These are phyloP conservation scores for Megaleporinus macrocephalus DNA, from an alignment of 2,113 vertebrate genomes.

Conservation along the genomic window DNA sequence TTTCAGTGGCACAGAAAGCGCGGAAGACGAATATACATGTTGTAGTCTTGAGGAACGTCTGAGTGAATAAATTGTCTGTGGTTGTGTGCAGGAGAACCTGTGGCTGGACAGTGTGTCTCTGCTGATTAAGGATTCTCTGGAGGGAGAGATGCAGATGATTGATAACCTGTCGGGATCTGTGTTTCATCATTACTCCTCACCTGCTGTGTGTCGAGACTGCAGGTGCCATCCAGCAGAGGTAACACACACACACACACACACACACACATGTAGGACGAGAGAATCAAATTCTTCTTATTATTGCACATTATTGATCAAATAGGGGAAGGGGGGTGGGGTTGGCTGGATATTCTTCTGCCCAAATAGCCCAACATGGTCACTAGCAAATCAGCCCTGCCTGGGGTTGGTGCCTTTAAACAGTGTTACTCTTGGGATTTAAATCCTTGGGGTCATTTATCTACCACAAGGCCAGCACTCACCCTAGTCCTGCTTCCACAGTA, in stretches of 20 bases:
- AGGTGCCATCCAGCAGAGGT: constrained; percentile 91
- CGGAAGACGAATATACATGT: not conserved
- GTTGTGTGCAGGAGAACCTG: constrained; percentile 86
- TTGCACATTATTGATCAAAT: too few relatives aligned
- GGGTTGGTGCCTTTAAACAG: too few relatives aligned
- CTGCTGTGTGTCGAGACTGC: constrained; percentile 86
- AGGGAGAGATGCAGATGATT: constrained; percentile 95
- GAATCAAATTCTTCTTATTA: too few relatives aligned
- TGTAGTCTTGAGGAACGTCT: not conserved
- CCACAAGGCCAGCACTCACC: too few relatives aligned
- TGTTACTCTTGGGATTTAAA: too few relatives aligned
- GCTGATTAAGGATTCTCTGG: constrained; percentile 97
- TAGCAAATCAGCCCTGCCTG: too few relatives aligned
- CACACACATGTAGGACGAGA: not conserved
- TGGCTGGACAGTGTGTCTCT: constrained; percentile 99
- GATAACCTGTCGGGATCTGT: constrained; percentile 98
- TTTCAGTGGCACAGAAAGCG: not conserved
- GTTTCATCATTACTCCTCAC: constrained; percentile 95
- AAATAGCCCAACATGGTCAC: too few relatives aligned
- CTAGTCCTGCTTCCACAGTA: too few relatives aligned
- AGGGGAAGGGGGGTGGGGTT: too few relatives aligned
- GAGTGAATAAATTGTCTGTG: constrained; percentile 5
- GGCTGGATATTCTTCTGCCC: too few relatives aligned
- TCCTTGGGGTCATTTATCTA: too few relatives aligned
- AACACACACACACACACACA: constrained; percentile 19